These are phyloP conservation scores for Mercenaria mercenaria DNA, from an alignment of 1,140 invertebrate genomes.

Conservation along the genomic window DNA sequence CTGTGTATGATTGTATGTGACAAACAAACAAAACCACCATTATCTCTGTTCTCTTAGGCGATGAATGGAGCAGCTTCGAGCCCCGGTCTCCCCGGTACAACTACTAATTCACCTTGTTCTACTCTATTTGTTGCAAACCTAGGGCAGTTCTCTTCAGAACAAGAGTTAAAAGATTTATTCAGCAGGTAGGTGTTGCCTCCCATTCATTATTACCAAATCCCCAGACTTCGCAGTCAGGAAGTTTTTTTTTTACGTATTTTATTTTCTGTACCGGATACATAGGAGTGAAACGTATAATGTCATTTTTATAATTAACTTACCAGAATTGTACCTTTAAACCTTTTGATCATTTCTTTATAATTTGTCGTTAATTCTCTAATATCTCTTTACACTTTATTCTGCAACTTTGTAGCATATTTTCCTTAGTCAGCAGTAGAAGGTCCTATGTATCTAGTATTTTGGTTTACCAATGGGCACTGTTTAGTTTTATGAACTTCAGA, in stretches of 20 bases:
- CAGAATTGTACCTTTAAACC: too few species aligned
- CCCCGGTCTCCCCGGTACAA: slow-evolving; percentile 58
- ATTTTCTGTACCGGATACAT: slow-evolving; percentile 14
- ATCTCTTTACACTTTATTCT: too few species aligned
- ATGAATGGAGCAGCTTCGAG: slow-evolving; percentile 87
- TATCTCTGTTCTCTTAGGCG: slow-evolving; percentile 87
- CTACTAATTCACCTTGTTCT: slow-evolving; percentile 92
- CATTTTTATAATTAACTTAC: too few species aligned
- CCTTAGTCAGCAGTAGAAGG: not conserved
- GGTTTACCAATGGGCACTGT: not conserved
- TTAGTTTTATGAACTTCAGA: slow-evolving; percentile 8
- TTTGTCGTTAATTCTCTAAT: too few species aligned
- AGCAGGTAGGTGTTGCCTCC: slow-evolving; percentile 91
- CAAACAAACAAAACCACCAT: not conserved
- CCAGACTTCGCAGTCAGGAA: slow-evolving; percentile 19
- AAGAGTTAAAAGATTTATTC: slow-evolving; percentile 99
- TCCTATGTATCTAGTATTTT: slow-evolving; percentile 33
- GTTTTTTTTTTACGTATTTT: too few species aligned
- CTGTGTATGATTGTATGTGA: slow-evolving; percentile 14
- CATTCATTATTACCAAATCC: slow-evolving; percentile 10
- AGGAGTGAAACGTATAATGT: too few species aligned
- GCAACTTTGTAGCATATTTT: not conserved
- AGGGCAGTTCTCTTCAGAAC: slow-evolving; percentile 97
- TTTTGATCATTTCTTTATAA: too few species aligned
- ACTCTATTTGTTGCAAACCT: slow-evolving; percentile 99